These are phyloP conservation scores for Helarctos malayanus DNA, from an alignment of 2,797 vertebrate genomes.

Conservation along the genomic window DNA sequence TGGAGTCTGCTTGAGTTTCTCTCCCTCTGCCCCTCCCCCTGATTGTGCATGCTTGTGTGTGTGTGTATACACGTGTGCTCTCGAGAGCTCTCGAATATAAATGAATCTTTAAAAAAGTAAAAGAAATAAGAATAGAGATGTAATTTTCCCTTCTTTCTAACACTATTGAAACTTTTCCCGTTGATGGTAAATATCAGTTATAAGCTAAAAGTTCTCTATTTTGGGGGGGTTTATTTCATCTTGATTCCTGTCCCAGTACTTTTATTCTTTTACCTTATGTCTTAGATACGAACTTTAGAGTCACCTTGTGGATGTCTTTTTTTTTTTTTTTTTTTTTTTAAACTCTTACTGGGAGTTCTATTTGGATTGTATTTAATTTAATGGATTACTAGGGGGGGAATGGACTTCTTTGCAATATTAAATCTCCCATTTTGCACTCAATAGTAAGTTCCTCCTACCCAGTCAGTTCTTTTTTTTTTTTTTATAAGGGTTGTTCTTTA, in stretches of 20 bases:
- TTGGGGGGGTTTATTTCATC: background rate
- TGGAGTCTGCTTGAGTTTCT: background rate
- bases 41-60: background rate
- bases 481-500: background rate
- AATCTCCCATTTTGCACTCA: background rate
- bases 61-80: too few relatives aligned
- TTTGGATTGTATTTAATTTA: slow-evolving; percentile 47
- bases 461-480: slow-evolving; percentile 7
- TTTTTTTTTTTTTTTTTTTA: background rate
- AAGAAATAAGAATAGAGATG: background rate
- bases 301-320: background rate
- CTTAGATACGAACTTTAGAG: background rate
- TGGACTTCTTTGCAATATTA: background rate
- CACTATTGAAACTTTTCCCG: background rate
- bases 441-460: background rate
- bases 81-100: background rate
- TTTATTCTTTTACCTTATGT: slow-evolving; percentile 32
- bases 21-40: background rate
- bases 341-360: background rate
- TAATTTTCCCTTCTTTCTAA: background rate
- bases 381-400: background rate
- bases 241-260: background rate
- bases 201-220: background rate
- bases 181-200: slow-evolving; percentile 56
- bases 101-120: background rate